A percentile compares a stretch with the other conserved stretches of the same genome.
phyloP scores from a whole-genome alignment of 2,888 invertebrate species.

The Agriopis leucophaearia region DNA sequence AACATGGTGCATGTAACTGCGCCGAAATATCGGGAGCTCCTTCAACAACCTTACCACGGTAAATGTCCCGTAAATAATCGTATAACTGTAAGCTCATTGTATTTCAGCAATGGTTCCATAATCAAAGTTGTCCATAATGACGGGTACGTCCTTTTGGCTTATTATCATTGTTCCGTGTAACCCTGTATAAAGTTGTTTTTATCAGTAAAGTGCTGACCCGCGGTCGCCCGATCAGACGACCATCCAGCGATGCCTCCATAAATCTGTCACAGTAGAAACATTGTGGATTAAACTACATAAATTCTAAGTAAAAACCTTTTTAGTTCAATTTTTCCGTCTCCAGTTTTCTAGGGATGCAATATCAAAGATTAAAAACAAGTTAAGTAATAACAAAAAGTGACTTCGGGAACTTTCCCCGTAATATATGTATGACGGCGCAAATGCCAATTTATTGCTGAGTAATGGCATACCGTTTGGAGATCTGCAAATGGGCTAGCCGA shows the following conservation, averaged over 20 bases:
- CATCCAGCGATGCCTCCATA: conserved; percentile 54
- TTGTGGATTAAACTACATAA: conserved; percentile 62
- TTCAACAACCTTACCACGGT: no score
- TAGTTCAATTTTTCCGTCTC: conserved; percentile 30
- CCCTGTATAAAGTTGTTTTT: conserved; percentile 36
- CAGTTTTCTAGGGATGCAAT: conserved; percentile 36
- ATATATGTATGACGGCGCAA: conserved; percentile 86
- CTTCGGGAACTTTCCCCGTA: conserved; percentile 77
- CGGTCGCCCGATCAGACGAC: conserved; percentile 45
- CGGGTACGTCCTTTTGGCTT: no score
- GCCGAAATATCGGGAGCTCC: no score
- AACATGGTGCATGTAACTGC: no score
- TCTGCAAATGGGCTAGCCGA: conserved; percentile 85
- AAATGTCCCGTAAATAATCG: no score
- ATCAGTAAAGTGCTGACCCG: conserved; percentile 39
- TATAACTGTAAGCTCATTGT: no score
- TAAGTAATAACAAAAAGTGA: conserved; percentile 72
- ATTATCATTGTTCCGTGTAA: conserved; percentile 4
- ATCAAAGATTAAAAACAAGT: conserved; percentile 55
- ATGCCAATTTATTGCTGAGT: conserved; percentile 87
- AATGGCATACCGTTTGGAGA: conserved; percentile 83
- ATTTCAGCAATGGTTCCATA: no score
- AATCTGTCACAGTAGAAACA: conserved; percentile 59
- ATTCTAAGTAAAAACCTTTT: conserved; percentile 47
- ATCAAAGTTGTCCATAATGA: no score